These are phyloP conservation scores for Phocides pigmalion DNA, from an alignment of 1,140 invertebrate genomes.

Conservation along the genomic window DNA sequence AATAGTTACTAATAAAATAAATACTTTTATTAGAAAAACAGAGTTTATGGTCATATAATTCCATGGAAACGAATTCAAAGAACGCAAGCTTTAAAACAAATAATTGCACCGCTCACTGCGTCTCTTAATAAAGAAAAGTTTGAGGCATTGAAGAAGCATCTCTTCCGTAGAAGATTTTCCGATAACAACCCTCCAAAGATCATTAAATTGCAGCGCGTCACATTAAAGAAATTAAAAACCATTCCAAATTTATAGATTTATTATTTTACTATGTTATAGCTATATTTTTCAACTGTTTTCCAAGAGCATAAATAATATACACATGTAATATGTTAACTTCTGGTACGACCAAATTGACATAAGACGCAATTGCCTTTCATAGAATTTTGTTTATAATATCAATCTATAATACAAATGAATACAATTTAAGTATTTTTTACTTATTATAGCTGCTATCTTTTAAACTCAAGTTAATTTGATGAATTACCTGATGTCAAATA, in stretches of 20 bases:
- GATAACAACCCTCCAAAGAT: slow-evolving; percentile 41
- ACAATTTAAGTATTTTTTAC: no score
- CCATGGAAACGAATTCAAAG: slow-evolving; percentile 55
- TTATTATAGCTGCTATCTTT: no score
- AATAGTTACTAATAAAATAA: background rate
- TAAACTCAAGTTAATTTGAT: no score
- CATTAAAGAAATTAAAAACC: slow-evolving; percentile 19
- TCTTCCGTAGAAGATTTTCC: slow-evolving; percentile 53
- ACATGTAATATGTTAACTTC: no score
- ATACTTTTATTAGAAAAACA: slow-evolving; percentile 42
- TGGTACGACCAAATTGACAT: no score
- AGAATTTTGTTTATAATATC: no score
- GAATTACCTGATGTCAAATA: no score
- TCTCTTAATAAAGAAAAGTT: slow-evolving; percentile 48
- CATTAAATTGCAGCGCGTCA: slow-evolving; percentile 29
- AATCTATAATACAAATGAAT: no score
- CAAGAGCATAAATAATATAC: no score
- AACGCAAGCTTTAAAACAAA: slow-evolving; percentile 46
- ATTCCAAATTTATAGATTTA: slow-evolving; percentile 8
- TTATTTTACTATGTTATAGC: background rate
- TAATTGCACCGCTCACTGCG: slow-evolving; percentile 41
- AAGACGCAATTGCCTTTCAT: no score
- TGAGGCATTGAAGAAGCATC: slow-evolving; percentile 47
- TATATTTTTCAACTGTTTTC: no score
- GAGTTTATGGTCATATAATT: slow-evolving; percentile 62